Percentiles rank a stretch among this genome's conserved stretches.
phyloP scores from a whole-genome alignment of 2,113 vertebrate species.

The Salvelinus namaycush region DNA sequence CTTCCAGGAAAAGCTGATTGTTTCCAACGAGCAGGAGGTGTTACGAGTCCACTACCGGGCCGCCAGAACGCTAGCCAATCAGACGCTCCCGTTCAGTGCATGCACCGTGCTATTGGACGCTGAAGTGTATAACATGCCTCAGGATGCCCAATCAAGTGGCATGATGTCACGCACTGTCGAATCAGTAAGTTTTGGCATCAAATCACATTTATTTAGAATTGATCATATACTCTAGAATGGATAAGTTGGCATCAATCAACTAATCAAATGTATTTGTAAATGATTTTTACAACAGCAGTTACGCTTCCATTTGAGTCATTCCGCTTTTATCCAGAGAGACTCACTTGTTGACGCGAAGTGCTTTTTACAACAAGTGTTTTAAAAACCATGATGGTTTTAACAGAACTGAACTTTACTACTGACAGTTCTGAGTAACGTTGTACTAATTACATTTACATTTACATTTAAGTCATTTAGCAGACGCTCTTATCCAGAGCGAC shows the following conservation, averaged over 20 bases:
- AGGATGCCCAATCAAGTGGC: conserved; percentile 87
- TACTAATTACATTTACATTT: too few species aligned
- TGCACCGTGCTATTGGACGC: conserved; percentile 95
- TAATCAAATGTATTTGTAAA: too few species aligned
- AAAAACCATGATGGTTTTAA: neutral
- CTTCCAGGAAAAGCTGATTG: conserved; percentile 92
- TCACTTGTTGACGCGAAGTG: too few species aligned
- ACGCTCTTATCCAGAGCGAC: too few species aligned
- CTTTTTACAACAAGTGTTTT: too few species aligned
- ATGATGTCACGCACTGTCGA: neutral
- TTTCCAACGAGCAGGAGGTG: conserved; percentile 98
- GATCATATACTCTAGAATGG: neutral
- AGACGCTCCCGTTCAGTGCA: conserved; percentile 95
- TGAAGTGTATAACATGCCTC: conserved; percentile 95
- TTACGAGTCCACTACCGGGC: conserved; percentile 95
- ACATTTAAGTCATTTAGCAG: too few species aligned
- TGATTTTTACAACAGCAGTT: too few species aligned
- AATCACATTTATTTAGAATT: too few species aligned
- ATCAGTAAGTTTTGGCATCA: neutral
- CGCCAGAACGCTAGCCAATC: conserved; percentile 94
- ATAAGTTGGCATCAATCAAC: neutral
- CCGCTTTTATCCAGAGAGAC: too few species aligned
- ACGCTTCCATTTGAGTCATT: too few species aligned
- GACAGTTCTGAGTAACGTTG: neutral
- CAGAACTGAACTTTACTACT: neutral